phyloP scores from a whole-genome alignment of 2,888 invertebrate genomes.

The Xestia ashworthii region DNA sequence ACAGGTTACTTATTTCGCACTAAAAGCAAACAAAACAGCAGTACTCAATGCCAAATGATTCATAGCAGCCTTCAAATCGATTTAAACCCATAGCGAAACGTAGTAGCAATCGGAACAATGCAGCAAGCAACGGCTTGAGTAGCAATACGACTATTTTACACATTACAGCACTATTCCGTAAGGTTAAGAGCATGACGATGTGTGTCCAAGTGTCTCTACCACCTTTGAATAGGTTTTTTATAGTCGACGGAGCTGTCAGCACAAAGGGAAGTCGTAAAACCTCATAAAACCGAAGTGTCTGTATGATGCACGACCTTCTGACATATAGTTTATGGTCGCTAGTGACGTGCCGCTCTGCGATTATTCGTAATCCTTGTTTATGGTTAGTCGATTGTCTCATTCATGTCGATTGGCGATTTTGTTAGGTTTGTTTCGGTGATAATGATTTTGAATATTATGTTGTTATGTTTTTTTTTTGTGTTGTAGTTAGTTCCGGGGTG shows the following conservation, averaged over 20 bases:
- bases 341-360: conserved; percentile 72
- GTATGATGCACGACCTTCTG: conserved; percentile 78
- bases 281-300: conserved; percentile 80
- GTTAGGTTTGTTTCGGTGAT: conserved; percentile 54
- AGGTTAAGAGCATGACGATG: conserved; percentile 74
- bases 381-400: conserved; percentile 72
- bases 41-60: conserved; percentile 51
- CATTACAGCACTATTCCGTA: conserved; percentile 66
- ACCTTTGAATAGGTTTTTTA: conserved; percentile 81
- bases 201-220: conserved; percentile 74
- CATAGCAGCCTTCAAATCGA: conserved; percentile 40
- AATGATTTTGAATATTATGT: conserved; percentile 29
- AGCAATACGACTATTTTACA: conserved; percentile 61
- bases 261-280: conserved; percentile 84
- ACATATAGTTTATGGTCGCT: conserved; percentile 70
- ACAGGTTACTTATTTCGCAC: background rate
- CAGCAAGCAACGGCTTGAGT: conserved; percentile 51
- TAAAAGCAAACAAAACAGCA: conserved; percentile 16
- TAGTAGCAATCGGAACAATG: conserved; percentile 57
- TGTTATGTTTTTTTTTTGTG: conserved; percentile 17
- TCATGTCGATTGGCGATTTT: conserved; percentile 69
- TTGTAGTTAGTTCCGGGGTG: conserved; percentile 30
- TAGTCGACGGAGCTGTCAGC: conserved; percentile 72
- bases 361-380: conserved; percentile 81
- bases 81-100: conserved; percentile 59